A percentile compares a stretch with the other conserved stretches of the same genome.
Evolutionary conservation across 2,797 vertebrate genomes (phyloP).

Genomic region (Anisognathus igniventris): DNA sequence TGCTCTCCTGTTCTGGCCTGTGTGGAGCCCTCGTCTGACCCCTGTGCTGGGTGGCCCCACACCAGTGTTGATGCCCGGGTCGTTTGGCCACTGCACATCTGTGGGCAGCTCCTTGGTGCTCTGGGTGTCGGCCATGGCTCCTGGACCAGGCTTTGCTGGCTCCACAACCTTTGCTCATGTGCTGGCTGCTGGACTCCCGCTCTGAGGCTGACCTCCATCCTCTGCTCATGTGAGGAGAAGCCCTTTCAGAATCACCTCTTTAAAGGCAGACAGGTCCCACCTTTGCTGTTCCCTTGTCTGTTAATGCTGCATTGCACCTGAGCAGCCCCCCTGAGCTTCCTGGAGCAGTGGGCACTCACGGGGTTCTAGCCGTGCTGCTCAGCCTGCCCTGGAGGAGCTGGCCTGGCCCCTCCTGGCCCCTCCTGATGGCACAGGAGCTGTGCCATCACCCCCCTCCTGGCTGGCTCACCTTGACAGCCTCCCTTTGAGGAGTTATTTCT

Average conservation of each 20-base stretch:
- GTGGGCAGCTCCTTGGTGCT: not conserved
- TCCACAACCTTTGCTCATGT: accelerated
- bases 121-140: not conserved
- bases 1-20: not conserved
- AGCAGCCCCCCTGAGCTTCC: not conserved
- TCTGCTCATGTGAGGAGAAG: not conserved
- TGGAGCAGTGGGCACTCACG: not conserved
- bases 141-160: not conserved
- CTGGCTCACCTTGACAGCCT: not conserved
- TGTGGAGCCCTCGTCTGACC: not conserved
- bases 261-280: not conserved
- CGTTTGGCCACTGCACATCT: not conserved
- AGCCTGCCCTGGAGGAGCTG: not conserved
- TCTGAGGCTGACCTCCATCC: not conserved
- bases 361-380: accelerated
- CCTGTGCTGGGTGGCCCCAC: not conserved
- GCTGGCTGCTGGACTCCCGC: not conserved
- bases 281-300: not conserved
- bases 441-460: not conserved
- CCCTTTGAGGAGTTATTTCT: accelerated
- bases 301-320: not conserved
- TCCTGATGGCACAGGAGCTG: no score
- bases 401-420: not conserved
- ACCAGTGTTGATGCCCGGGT: accelerated
- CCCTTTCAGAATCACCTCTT: not conserved